Evolutionary conservation across 2,888 invertebrate genomes (phyloP).

Genomic region (Adelognathus sp.): DNA sequence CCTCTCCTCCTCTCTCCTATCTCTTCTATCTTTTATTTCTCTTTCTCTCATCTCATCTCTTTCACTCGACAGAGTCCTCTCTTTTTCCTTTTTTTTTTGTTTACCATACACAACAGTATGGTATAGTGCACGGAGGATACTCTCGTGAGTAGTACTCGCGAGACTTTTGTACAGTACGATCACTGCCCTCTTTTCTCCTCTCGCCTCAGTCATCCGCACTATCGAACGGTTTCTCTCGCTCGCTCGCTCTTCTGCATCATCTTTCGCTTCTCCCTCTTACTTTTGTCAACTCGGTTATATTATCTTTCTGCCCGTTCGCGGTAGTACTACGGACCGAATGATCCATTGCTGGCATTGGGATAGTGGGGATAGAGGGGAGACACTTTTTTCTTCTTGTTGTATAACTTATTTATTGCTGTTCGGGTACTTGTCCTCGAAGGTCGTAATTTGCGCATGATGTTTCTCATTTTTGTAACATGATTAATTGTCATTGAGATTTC

Average conservation of each 20-base stretch:
- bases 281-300: slow-evolving; percentile 9
- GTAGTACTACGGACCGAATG: slow-evolving; percentile 24
- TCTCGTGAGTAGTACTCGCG: slow-evolving; percentile 51
- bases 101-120: neutral
- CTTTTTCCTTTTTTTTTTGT: slow-evolving; percentile 1
- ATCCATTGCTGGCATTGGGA: slow-evolving; percentile 6
- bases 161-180: slow-evolving; percentile 44
- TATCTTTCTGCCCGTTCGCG: slow-evolving; percentile 17
- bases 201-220: slow-evolving; percentile 33
- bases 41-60: slow-evolving; percentile 16
- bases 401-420: no score
- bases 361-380: no score
- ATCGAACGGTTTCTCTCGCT: no score
- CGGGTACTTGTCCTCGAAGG: no score
- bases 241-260: slow-evolving; percentile 16
- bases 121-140: slow-evolving; percentile 5
- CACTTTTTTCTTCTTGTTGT: neutral
- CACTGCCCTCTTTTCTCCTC: slow-evolving; percentile 60
- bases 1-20: slow-evolving; percentile 69
- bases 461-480: no score
- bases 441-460: no score
- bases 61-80: slow-evolving; percentile 4
- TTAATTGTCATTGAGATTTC: no score
- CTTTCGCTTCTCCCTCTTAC: slow-evolving; percentile 14
- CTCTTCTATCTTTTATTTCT: slow-evolving; percentile 41